phyloP scores from a whole-genome alignment of 2,797 vertebrate genomes.

The Tinamus major region DNA sequence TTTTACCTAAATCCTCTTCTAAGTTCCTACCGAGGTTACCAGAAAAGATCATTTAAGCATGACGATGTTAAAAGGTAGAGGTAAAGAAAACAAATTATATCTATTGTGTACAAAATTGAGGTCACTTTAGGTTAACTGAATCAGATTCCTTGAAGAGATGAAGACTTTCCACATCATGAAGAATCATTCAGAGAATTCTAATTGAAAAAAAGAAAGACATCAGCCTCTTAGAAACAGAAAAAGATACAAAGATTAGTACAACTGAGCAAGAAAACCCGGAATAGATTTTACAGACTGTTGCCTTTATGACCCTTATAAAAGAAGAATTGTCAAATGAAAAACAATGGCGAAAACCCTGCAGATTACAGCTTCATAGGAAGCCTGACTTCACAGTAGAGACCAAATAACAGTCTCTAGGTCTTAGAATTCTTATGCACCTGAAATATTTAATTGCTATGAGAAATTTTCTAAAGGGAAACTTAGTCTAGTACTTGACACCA shows the following conservation, averaged over 20 bases:
- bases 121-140: constrained; percentile 80
- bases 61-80: constrained; percentile 74
- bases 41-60: constrained; percentile 72
- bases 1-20: constrained; percentile 76
- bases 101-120: constrained; percentile 82
- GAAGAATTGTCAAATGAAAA: constrained; percentile 39
- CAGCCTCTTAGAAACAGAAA: constrained; percentile 37
- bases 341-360: constrained; percentile 1
- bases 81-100: constrained; percentile 81
- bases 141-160: constrained; percentile 77
- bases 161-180: constrained; percentile 76
- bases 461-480: background rate
- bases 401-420: constrained; percentile 18
- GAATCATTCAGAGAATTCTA: constrained; percentile 80
- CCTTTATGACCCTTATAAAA: constrained; percentile 52
- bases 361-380: background rate
- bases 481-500: background rate
- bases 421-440: background rate
- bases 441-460: background rate
- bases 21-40: constrained; percentile 69
- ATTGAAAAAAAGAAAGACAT: constrained; percentile 74
- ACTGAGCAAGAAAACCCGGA: constrained; percentile 46
- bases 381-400: background rate
- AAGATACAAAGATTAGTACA: constrained; percentile 68
- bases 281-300: constrained; percentile 66